phyloP scores from a whole-genome alignment of 37 sponge, comb jelly and placozoan genomes.

The Corticium candelabrum region DNA sequence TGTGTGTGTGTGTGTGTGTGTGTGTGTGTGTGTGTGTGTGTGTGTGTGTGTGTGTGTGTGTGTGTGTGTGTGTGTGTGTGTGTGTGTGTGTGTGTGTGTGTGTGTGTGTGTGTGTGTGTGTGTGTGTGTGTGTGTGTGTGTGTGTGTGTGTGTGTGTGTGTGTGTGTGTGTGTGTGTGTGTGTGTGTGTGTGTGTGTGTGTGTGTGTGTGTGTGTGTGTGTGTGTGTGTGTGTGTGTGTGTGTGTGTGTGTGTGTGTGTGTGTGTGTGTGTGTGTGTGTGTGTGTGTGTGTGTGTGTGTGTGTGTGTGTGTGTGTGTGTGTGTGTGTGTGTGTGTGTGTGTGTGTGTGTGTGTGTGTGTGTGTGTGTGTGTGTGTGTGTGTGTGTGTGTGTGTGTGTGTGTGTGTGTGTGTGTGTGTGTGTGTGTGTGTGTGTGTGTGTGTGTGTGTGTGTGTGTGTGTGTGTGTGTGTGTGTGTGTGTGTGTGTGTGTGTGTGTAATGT shows the following conservation, averaged over 20 bases:
- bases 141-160: slow-evolving; percentile 5
- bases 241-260: slow-evolving; percentile 5
- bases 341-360: slow-evolving; percentile 5
- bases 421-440: slow-evolving; percentile 9
- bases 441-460: not conserved
- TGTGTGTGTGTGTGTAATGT: not conserved
- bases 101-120: slow-evolving; percentile 5
- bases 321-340: slow-evolving; percentile 5
- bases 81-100: slow-evolving; percentile 5
- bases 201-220: slow-evolving; percentile 5
- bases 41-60: slow-evolving; percentile 5
- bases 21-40: slow-evolving; percentile 5
- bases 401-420: slow-evolving; percentile 2
- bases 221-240: slow-evolving; percentile 5
- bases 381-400: slow-evolving; percentile 13
- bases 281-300: slow-evolving; percentile 5
- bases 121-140: slow-evolving; percentile 5
- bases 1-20: slow-evolving; percentile 5
- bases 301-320: slow-evolving; percentile 5
- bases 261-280: slow-evolving; percentile 5
- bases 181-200: slow-evolving; percentile 5
- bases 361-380: slow-evolving; percentile 5
- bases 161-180: slow-evolving; percentile 5
- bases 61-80: slow-evolving; percentile 5
- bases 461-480: not conserved